These are phyloP conservation scores for Clarias platycephalus DNA, from an alignment of 2,797 vertebrate genomes.

Conservation along the genomic window DNA sequence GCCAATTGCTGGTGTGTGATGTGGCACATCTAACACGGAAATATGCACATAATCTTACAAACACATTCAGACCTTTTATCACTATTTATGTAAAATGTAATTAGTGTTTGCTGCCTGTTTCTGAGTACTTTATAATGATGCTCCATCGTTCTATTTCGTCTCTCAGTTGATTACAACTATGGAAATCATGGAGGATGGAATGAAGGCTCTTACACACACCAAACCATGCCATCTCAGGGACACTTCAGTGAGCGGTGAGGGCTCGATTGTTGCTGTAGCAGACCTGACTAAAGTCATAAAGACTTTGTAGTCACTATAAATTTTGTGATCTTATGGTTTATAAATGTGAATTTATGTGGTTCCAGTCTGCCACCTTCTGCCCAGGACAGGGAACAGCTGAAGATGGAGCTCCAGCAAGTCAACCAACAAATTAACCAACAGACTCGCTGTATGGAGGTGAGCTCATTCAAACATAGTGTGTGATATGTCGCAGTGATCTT, in stretches of 20 bases:
- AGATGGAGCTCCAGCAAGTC: conserved; percentile 83
- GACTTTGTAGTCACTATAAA: neutral
- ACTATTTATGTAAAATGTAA: neutral
- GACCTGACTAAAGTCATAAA: neutral
- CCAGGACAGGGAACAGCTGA: conserved; percentile 81
- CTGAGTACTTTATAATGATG: neutral
- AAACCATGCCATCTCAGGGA: conserved; percentile 90
- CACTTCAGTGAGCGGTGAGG: conserved; percentile 89
- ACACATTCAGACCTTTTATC: neutral
- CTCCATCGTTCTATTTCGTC: neutral
- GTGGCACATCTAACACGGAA: neutral
- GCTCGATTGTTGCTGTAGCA: neutral
- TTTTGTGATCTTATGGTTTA: neutral
- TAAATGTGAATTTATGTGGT: neutral
- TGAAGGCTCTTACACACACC: conserved; percentile 85
- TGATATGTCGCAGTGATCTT: neutral
- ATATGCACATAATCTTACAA: neutral
- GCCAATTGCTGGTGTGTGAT: neutral
- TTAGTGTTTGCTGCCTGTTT: neutral
- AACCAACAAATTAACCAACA: conserved; percentile 87
- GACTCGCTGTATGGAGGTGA: conserved; percentile 78
- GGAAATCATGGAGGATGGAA: conserved; percentile 88
- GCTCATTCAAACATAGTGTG: neutral
- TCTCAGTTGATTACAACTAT: conserved; percentile 82
- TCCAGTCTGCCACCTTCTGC: conserved; percentile 67